Conservation (phyloP, 2,113 vertebrate genomes). For the Oncorhynchus tshawytscha region DNA sequence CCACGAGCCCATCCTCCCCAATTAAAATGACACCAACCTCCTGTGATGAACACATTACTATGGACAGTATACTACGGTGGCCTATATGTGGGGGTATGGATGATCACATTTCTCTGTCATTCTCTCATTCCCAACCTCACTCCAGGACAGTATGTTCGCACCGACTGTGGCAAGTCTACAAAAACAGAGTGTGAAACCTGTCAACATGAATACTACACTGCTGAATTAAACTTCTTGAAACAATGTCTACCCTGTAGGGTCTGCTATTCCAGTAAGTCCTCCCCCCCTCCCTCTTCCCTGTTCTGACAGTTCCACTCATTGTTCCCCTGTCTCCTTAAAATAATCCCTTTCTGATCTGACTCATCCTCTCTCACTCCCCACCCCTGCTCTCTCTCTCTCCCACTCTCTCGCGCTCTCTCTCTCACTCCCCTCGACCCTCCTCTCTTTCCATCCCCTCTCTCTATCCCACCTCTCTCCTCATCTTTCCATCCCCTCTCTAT, state of each 20-base stretch:
- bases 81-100: background rate
- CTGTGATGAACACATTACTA: too few relatives aligned
- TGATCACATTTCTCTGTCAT: background rate
- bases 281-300: background rate
- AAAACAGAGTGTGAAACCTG: conserved; percentile 32
- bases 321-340: background rate
- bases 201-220: background rate
- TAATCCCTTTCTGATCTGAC: background rate
- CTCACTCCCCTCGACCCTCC: background rate
- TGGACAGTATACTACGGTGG: too few relatives aligned
- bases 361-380: background rate
- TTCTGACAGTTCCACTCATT: background rate
- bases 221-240: background rate
- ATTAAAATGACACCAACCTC: too few relatives aligned
- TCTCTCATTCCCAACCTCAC: background rate
- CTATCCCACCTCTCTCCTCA: too few relatives aligned
- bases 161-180: conserved; percentile 2
- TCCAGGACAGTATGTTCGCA: conserved; percentile 46
- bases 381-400: background rate
- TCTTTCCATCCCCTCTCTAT: background rate
- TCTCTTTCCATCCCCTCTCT: background rate
- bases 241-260: conserved; percentile 28
- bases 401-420: background rate
- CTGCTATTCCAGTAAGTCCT: conserved; percentile 56
- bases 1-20: too few relatives aligned